Percentiles rank a stretch among this genome's conserved stretches.
Conservation (phyloP, 2,797 vertebrate genomes). For the Amblyraja radiata region DNA sequence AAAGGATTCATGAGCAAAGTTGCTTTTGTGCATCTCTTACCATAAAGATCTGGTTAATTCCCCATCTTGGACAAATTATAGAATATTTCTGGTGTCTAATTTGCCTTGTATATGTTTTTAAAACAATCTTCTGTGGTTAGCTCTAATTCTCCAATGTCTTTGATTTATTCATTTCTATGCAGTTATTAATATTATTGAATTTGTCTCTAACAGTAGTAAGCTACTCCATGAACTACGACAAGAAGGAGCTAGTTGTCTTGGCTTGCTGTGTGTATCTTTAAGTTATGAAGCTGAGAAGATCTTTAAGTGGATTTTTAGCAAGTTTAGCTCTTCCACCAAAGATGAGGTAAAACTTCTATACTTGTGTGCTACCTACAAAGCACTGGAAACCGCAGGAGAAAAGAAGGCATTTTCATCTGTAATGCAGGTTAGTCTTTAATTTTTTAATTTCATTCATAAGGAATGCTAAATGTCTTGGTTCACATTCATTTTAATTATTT, state of each 20-base stretch:
- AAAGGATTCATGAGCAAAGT: neutral
- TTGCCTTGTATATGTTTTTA: neutral
- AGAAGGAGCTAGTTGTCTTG: conserved; percentile 87
- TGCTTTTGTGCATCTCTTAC: neutral
- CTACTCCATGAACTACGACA: conserved; percentile 92
- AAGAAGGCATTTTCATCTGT: conserved; percentile 94
- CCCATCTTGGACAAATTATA: neutral
- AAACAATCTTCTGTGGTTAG: neutral
- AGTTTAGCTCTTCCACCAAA: conserved; percentile 82
- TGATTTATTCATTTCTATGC: neutral
- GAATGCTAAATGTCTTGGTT: neutral
- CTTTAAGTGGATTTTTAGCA: conserved; percentile 97
- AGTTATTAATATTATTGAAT: neutral
- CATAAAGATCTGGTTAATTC: neutral
- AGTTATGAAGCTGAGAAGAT: conserved; percentile 96
- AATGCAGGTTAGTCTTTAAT: conserved; percentile 76
- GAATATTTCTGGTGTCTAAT: neutral
- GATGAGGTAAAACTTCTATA: conserved; percentile 95
- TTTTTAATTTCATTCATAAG: neutral
- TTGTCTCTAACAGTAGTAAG: conserved; percentile 76
- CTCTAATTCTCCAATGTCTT: neutral
- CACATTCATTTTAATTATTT: neutral
- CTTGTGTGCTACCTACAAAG: conserved; percentile 84
- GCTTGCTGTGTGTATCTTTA: conserved; percentile 84
- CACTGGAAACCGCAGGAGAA: conserved; percentile 89